These are phyloP conservation scores for Sylvia atricapilla DNA, from an alignment of 2,113 vertebrate species.

Conservation along the genomic window DNA sequence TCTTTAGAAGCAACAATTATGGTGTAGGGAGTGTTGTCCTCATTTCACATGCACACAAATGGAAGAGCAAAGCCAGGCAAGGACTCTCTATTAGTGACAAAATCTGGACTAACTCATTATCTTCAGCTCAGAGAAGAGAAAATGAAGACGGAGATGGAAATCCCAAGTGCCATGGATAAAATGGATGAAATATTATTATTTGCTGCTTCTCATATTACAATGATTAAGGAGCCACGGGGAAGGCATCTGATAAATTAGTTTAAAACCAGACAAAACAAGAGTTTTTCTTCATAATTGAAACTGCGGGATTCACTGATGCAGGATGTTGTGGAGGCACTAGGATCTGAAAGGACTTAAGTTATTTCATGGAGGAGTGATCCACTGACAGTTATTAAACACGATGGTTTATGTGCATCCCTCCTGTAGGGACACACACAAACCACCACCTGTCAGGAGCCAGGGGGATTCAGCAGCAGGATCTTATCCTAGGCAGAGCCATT, in stretches of 20 bases:
- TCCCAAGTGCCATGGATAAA: not conserved
- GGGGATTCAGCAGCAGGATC: not conserved
- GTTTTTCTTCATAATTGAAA: not conserved
- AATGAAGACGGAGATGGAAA: not conserved
- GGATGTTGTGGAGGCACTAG: not conserved
- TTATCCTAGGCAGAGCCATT: not conserved
- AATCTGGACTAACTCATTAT: not conserved
- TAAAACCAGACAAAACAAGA: not conserved
- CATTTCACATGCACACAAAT: not conserved
- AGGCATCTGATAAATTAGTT: not conserved
- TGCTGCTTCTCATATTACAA: not conserved
- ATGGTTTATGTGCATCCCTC: not conserved
- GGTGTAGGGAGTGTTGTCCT: not conserved
- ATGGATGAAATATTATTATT: not conserved
- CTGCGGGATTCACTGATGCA: not conserved
- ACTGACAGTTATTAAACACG: not conserved
- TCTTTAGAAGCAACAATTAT: not conserved
- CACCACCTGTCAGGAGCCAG: not conserved
- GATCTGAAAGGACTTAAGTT: not conserved
- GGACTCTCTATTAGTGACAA: not conserved
- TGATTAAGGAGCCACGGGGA: not conserved
- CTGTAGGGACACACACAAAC: not conserved
- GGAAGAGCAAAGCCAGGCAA: not conserved
- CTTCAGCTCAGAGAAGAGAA: not conserved
- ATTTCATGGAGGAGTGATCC: not conserved